Evolutionary conservation across 2,113 vertebrate species (phyloP).

Genomic region (Tursiops truncatus): DNA sequence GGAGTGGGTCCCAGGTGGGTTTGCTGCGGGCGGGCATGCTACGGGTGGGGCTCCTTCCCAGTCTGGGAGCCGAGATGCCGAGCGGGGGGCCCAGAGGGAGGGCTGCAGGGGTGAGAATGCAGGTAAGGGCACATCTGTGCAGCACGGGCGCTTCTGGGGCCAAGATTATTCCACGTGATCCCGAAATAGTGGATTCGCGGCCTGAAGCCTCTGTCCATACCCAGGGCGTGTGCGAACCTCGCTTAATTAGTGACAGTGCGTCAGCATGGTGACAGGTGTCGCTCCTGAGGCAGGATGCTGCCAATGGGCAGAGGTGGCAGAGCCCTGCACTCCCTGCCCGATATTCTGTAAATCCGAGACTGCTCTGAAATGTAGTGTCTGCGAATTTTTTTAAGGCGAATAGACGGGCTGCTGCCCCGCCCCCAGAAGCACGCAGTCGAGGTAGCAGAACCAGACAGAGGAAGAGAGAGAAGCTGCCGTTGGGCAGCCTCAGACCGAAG

Average conservation of each 20-base stretch:
- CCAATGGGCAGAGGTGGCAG: no score
- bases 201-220: fast-evolving
- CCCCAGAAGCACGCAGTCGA: neutral
- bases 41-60: neutral
- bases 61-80: no score
- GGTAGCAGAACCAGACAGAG: neutral
- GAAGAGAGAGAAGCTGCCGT: neutral
- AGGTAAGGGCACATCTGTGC: fast-evolving
- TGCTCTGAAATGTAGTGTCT: neutral
- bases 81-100: no score
- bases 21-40: fast-evolving
- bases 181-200: fast-evolving
- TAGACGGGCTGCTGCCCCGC: no score
- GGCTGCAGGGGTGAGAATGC: fast-evolving
- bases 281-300: fast-evolving
- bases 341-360: fast-evolving
- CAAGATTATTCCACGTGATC: fast-evolving
- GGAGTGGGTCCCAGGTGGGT: neutral
- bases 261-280: neutral
- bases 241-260: no score
- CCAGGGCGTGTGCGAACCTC: neutral
- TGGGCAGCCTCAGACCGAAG: neutral
- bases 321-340: fast-evolving
- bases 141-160: fast-evolving
- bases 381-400: neutral